Evolutionary conservation across 1,140 invertebrate species (phyloP).

Genomic region (Pseudobourletiella spinata): DNA sequence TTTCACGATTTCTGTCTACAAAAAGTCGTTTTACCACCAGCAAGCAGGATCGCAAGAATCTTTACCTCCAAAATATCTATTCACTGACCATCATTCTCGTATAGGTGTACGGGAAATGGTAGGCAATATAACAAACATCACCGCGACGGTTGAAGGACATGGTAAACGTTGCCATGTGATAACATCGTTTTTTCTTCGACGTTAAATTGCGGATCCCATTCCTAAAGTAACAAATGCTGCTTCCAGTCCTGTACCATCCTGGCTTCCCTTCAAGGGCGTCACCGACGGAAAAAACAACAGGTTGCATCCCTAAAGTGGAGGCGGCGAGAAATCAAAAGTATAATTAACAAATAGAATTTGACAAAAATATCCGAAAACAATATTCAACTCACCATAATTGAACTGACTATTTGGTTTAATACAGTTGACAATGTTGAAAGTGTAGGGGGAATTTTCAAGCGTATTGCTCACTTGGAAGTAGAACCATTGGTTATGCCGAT

Average conservation of each 20-base stretch:
- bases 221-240: constrained; percentile 64
- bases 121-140: constrained; percentile 81
- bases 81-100: constrained; percentile 56
- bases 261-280: constrained; percentile 56
- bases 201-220: constrained; percentile 53
- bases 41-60: too few species aligned
- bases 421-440: constrained; percentile 86
- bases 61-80: not conserved
- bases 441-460: constrained; percentile 58
- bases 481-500: constrained; percentile 79
- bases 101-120: constrained; percentile 85
- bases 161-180: constrained; percentile 72
- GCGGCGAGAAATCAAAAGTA: too few species aligned
- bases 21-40: too few species aligned
- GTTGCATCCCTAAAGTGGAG: constrained; percentile 68
- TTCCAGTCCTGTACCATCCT: constrained; percentile 64
- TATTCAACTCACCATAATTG: constrained; percentile 60
- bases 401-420: constrained; percentile 83
- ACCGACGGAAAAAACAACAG: constrained; percentile 72
- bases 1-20: constrained; percentile 55
- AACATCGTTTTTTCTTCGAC: constrained; percentile 48
- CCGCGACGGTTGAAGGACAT: constrained; percentile 65
- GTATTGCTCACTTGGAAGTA: constrained; percentile 85
- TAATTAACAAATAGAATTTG: too few species aligned
- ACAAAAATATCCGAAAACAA: too few species aligned